Base-by-base conservation (phyloP, 2,888 invertebrate species). In the Pammene fasciana region DNA sequence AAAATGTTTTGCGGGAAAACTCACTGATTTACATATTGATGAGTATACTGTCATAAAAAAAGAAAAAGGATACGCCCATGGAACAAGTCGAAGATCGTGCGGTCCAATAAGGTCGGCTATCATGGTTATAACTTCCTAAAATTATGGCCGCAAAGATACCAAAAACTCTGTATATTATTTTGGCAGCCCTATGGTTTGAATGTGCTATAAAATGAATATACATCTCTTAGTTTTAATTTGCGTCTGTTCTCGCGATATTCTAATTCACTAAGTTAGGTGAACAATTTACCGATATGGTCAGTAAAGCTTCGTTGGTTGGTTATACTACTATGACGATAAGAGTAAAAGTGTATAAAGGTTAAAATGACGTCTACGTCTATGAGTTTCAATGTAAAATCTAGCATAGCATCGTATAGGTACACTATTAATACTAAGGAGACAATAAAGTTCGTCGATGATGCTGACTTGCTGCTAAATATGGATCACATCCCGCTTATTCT, bases 141-240 rank as follows among this genome's bases (percentile, higher is more conserved):
- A 59, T 52, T 54, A 70, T 65, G 65, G 38, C 60, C 14, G n/a
- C 26, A 60, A 14, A 48, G 41, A 60, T 79, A 84, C 82, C 80
- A 82, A 80, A 80, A 82, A 84, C 81, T 82, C 76, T 80, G 82
- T 80, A 82, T 85, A 86, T 84, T 78, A 78, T 84, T 90, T 92
- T 92, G 92, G 92, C 92, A 92, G 92, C 92, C 92, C 92, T 90
- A 72, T 75, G 81, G 79, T 82, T 85, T 80, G 77, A 75, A 65
- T 70, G 59, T 70, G 65, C 59, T 70, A 75, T 75, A 74, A 70
- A 60, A 72, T 66, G 72, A 71, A 71, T 70, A 68, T 73, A 52
- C 50, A 41, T 56, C 38, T 75, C 56, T 46, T 62, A 65, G 55
- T 46, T 50, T 68, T 61, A 41, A 65, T 43, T 56, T 50, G 16